Evolutionary conservation across 2,888 invertebrate species (phyloP).

Genomic region (Ceramica pisi): DNA sequence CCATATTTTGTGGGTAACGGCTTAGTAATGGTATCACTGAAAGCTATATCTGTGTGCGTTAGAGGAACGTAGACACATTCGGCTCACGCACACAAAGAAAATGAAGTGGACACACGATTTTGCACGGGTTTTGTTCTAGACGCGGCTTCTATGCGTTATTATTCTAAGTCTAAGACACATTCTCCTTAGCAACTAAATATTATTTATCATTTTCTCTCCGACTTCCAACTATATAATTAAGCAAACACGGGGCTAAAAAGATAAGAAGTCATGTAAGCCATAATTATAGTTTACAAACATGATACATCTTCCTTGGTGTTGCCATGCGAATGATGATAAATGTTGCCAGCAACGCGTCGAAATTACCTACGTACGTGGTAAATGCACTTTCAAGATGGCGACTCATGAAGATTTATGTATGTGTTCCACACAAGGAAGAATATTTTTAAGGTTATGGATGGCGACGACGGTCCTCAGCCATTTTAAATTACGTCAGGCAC

Average conservation of each 20-base stretch:
- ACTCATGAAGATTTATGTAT: constrained; percentile 71
- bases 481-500: constrained; percentile 61
- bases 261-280: constrained; percentile 41
- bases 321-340: constrained; percentile 75
- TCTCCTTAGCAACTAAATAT: background rate
- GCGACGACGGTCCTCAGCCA: constrained; percentile 51
- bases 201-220: constrained; percentile 20
- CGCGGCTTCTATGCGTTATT: no score
- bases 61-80: no score
- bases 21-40: no score
- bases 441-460: constrained; percentile 67
- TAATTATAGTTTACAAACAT: constrained; percentile 57
- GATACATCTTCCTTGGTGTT: constrained; percentile 68
- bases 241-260: constrained; percentile 36
- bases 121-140: no score
- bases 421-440: constrained; percentile 62
- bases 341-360: constrained; percentile 70
- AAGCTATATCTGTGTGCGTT: no score
- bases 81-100: no score
- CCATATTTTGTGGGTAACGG: no score
- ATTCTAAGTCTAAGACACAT: no score
- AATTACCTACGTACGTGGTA: constrained; percentile 73
- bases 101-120: no score
- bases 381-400: constrained; percentile 77
- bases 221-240: constrained; percentile 25